A percentile compares a stretch with the other conserved stretches of the same genome.
These are phyloP conservation scores for Prunella fulvescens DNA, from an alignment of 2,113 vertebrate genomes.

Conservation along the genomic window DNA sequence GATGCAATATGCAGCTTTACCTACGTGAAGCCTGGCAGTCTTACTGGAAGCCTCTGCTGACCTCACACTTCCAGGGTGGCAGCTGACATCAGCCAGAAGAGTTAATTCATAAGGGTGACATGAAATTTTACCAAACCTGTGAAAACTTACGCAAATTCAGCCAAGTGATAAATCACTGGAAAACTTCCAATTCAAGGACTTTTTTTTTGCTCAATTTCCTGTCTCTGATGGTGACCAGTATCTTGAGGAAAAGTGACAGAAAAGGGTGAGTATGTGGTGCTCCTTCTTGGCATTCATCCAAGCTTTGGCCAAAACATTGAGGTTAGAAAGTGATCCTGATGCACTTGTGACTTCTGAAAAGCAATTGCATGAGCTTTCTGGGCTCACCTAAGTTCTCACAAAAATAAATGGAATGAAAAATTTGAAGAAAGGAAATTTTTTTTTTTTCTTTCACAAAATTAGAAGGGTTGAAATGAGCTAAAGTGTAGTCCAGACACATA, in stretches of 20 bases:
- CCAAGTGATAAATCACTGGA: constrained; percentile 16
- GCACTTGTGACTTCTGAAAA: not conserved
- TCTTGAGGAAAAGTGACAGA: not conserved
- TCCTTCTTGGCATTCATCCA: not conserved
- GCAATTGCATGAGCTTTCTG: not conserved
- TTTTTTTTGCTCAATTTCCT: constrained; percentile 33
- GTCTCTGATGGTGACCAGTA: not conserved
- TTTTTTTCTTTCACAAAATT: not conserved
- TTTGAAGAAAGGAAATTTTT: not conserved
- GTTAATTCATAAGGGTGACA: not conserved
- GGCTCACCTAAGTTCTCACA: not conserved
- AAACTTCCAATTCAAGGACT: not conserved
- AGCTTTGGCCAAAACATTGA: not conserved
- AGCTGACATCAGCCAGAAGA: not conserved
- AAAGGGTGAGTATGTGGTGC: not conserved
- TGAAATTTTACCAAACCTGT: not conserved
- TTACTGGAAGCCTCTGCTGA: not conserved
- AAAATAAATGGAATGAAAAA: not conserved
- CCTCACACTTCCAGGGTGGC: not conserved
- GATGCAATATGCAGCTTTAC: constrained; percentile 2
- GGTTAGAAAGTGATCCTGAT: not conserved
- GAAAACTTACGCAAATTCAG: constrained; percentile 17
- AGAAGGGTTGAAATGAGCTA: not conserved
- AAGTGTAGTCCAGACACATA: accelerated
- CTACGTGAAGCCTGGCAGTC: not conserved